Percentiles rank a stretch among this genome's conserved stretches.
Conservation (phyloP, 2,797 vertebrate genomes). For the Florisuga fusca region DNA sequence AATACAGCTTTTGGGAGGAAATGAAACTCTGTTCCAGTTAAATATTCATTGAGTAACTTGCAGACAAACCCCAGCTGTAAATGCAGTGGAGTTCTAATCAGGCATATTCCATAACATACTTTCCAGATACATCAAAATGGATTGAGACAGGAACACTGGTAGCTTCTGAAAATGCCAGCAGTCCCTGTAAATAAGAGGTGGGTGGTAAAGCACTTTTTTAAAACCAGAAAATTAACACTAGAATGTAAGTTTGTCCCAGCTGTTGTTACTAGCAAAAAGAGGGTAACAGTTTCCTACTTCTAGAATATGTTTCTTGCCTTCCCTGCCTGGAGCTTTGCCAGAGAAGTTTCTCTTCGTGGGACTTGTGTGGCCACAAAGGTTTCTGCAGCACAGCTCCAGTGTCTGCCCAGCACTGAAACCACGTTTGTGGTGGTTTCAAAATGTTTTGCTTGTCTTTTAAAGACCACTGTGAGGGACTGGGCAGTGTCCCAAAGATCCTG, state of each 20-base stretch:
- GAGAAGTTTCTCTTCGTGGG: neutral
- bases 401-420: neutral
- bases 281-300: neutral
- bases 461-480: neutral
- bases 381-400: neutral
- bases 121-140: conserved; percentile 86
- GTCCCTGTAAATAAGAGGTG: conserved; percentile 79
- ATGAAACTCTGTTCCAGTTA: neutral
- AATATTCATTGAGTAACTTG: neutral
- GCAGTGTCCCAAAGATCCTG: neutral
- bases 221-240: neutral
- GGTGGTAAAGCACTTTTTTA: neutral
- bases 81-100: neutral
- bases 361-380: accelerated
- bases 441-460: neutral
- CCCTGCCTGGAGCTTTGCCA: neutral
- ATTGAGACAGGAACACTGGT: conserved; percentile 81
- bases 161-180: conserved; percentile 89
- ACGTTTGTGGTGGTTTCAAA: neutral
- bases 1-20: neutral
- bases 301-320: neutral
- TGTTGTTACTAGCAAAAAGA: neutral
- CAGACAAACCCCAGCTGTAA: neutral
- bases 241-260: neutral
- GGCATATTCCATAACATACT: conserved; percentile 76